Evolutionary conservation across 2,888 invertebrate genomes (phyloP).

Genomic region (Strigamia maritima): DNA sequence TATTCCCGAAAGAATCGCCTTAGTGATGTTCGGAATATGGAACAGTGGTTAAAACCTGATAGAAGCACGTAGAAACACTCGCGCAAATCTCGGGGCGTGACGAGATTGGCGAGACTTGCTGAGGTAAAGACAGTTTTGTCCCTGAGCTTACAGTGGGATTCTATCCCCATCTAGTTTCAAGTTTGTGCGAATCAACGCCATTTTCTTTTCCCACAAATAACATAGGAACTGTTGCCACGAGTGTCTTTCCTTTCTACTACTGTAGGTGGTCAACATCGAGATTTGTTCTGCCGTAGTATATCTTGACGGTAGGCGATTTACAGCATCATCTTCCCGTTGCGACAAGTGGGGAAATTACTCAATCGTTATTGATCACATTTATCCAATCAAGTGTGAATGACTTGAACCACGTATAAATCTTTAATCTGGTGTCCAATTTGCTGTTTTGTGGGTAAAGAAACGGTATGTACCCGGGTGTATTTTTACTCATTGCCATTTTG

Average conservation of each 20-base stretch:
- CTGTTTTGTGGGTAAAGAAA: not conserved
- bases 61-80: too few species aligned
- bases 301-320: not conserved
- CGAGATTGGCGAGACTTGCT: too few species aligned
- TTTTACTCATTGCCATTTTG: not conserved
- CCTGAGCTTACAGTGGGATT: too few species aligned
- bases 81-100: too few species aligned
- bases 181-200: too few species aligned
- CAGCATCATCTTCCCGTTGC: not conserved
- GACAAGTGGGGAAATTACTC: not conserved
- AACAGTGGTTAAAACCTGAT: not conserved
- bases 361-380: not conserved
- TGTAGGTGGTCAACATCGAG: not conserved
- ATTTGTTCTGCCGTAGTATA: not conserved
- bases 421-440: not conserved
- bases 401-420: not conserved
- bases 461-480: not conserved
- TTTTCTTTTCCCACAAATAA: too few species aligned
- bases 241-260: too few species aligned
- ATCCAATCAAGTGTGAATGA: not conserved
- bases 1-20: not conserved
- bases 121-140: too few species aligned
- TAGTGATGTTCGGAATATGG: not conserved
- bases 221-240: too few species aligned
- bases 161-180: too few species aligned